phyloP scores from a whole-genome alignment of 2,797 vertebrate species.

The Xenops minutus region DNA sequence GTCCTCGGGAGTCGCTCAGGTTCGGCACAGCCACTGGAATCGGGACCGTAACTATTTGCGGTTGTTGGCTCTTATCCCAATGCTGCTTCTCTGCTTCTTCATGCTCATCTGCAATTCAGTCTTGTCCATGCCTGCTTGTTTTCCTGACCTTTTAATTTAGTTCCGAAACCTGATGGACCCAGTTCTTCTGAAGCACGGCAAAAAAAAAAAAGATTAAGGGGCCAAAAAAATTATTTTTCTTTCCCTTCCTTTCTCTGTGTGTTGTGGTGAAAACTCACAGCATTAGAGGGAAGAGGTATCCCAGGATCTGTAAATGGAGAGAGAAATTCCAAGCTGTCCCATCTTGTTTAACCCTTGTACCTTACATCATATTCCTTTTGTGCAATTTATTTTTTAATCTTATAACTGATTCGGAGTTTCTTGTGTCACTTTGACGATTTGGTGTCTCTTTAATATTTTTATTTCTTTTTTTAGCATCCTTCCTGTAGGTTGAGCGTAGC shows the following conservation, averaged over 20 bases:
- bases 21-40: neutral
- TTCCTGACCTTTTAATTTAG: conserved; percentile 43
- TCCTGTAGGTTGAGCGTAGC: neutral
- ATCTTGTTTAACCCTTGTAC: neutral
- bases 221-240: neutral
- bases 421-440: neutral
- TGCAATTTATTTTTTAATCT: neutral
- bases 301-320: neutral
- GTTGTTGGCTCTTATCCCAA: neutral
- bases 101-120: neutral
- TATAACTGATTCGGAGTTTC: neutral
- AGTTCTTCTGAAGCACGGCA: neutral
- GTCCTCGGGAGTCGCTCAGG: neutral
- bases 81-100: neutral
- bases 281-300: neutral
- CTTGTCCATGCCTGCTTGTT: conserved; percentile 3
- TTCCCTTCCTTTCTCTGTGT: neutral
- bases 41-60: neutral
- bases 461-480: neutral
- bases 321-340: neutral
- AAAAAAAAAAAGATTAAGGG: neutral
- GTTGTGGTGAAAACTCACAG: neutral
- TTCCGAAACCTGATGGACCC: neutral
- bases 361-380: neutral
- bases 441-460: neutral